These are phyloP conservation scores for Pedicia rivosa DNA, from an alignment of 2,888 invertebrate genomes.

Conservation along the genomic window DNA sequence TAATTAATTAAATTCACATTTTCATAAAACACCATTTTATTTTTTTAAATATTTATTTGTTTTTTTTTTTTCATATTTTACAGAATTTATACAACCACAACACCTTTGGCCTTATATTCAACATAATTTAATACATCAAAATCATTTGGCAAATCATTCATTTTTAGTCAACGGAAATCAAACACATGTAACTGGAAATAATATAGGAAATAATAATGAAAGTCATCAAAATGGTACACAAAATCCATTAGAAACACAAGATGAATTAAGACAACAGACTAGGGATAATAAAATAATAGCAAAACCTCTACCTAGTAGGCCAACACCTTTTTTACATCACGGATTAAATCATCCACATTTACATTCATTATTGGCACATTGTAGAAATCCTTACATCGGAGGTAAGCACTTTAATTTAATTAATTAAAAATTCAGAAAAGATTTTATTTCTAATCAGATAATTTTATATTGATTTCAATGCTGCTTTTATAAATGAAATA, in stretches of 20 bases:
- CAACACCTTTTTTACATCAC: slow-evolving; percentile 42
- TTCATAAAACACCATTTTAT: no score
- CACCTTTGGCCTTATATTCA: slow-evolving; percentile 34
- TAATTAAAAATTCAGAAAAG: neutral
- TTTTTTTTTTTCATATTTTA: slow-evolving; percentile 8
- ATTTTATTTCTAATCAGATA: neutral
- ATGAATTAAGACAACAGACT: slow-evolving; percentile 17
- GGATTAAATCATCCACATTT: slow-evolving; percentile 69
- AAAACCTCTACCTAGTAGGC: slow-evolving; percentile 71
- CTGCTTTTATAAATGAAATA: no score
- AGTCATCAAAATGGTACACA: slow-evolving; percentile 6
- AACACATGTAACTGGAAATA: slow-evolving; percentile 19
- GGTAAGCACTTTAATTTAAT: slow-evolving; percentile 20
- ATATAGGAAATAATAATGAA: slow-evolving; percentile 9
- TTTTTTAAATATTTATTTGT: neutral
- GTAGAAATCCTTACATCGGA: slow-evolving; percentile 71
- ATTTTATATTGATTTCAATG: slow-evolving; percentile 1
- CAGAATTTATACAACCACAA: slow-evolving; percentile 33
- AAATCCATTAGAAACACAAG: slow-evolving; percentile 3
- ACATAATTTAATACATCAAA: slow-evolving; percentile 31
- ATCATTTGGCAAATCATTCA: slow-evolving; percentile 31
- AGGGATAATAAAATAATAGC: slow-evolving; percentile 39
- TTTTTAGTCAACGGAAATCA: slow-evolving; percentile 28
- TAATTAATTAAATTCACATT: no score
- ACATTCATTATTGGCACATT: slow-evolving; percentile 64